Percentiles rank a stretch among this genome's conserved stretches.
phyloP scores from a whole-genome alignment of 1,140 invertebrate genomes.

The Eciton burchellii region DNA sequence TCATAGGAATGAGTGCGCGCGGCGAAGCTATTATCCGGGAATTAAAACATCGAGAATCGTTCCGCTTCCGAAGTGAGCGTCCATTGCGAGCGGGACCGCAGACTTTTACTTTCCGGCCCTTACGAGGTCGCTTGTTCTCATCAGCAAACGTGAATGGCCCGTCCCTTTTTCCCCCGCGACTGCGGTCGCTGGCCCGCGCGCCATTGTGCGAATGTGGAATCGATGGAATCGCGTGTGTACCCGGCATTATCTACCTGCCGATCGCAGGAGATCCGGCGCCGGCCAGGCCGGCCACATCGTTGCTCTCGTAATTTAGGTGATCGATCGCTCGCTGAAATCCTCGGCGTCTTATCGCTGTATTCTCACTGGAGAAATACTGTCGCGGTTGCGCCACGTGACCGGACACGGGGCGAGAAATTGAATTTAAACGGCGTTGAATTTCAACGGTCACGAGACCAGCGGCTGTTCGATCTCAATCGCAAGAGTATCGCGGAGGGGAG shows the following conservation, averaged over 20 bases:
- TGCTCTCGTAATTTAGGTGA: constrained; percentile 68
- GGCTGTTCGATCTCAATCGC: constrained; percentile 10
- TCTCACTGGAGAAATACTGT: constrained; percentile 36
- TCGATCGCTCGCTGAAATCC: constrained; percentile 63
- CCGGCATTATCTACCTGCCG: constrained; percentile 81
- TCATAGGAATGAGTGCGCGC: background rate
- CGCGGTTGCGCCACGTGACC: constrained; percentile 29
- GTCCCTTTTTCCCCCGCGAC: constrained; percentile 64
- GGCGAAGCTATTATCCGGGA: constrained; percentile 45
- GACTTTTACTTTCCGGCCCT: constrained; percentile 73
- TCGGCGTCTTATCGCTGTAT: constrained; percentile 50
- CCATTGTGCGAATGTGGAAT: constrained; percentile 78
- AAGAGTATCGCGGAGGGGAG: too few relatives aligned
- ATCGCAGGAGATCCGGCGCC: constrained; percentile 79
- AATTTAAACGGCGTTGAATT: constrained; percentile 53
- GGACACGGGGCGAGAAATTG: constrained; percentile 36
- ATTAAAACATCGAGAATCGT: constrained; percentile 51
- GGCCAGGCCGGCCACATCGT: constrained; percentile 58
- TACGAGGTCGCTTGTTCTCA: constrained; percentile 71
- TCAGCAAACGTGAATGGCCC: constrained; percentile 75
- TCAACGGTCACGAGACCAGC: constrained; percentile 21
- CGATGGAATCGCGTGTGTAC: constrained; percentile 81
- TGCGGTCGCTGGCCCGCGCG: constrained; percentile 55
- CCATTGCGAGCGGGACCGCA: constrained; percentile 59
- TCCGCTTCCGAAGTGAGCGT: constrained; percentile 33